Base-by-base conservation (phyloP, 1,140 invertebrate species). In the Trachymyrmex septentrionalis region DNA sequence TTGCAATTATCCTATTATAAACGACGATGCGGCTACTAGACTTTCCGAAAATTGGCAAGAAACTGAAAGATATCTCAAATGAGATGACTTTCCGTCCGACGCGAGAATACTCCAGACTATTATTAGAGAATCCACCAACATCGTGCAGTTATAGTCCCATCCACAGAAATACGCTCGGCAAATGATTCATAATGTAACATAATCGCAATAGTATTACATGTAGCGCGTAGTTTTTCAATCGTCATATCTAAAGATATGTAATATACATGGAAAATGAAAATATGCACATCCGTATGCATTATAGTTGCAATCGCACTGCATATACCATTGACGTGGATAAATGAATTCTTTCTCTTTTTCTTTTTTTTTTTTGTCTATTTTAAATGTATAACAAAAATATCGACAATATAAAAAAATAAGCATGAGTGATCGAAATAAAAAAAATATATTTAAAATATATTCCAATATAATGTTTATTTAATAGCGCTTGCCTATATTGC, bases 41-140 rank as follows among this genome's bases (percentile, higher is more conserved):
- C 87, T 92, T 91, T 89, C 71, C 77, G 80, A 85, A 91, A 92
- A 91, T 80, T 80, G 48, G 67, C n/a, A 80, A 84, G 63, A 75
- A 89, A 92, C 92, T 90, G 87, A 91, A 86, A 88, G 85, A 86
- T 80, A 82, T 30, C 55, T 86, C 63, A 86, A 81, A 87, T 69
- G 90, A 67, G 34, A 91, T 91, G 64, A 66, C 30, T 66, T 66
- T 66, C 10, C 30, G 75, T 86, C 80, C 75, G 66, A 91, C 50
- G 82, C 85, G 72, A 76, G 87, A 91, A 89, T 86, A 84, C 63
- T 86, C 63, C 66, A 63, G n/a, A 76, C 87, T 93, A 93, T 92
- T 91, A 87, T 93, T 93, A 92, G 92, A 87, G 61, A 87, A 92
- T 63, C 86, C 78, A 61, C 85, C 76, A 90, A 92, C 90, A 92